A percentile compares a stretch with the other conserved stretches of the same genome.
Conservation (phyloP, 2,797 vertebrate species). For the Delichon dasypus region DNA sequence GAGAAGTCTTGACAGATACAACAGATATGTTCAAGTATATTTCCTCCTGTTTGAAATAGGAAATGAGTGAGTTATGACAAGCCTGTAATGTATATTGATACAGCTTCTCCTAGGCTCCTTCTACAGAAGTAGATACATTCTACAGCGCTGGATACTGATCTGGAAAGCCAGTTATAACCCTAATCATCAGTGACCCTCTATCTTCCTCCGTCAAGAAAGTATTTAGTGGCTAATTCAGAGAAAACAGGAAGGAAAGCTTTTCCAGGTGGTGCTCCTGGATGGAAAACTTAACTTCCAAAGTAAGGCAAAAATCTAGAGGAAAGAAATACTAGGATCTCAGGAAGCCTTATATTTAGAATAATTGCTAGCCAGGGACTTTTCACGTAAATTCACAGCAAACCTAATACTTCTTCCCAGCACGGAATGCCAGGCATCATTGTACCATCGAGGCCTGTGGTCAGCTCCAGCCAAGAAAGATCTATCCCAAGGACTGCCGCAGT, state of each 20-base stretch:
- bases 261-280: not conserved
- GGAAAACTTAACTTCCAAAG: conserved; percentile 10
- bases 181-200: not conserved
- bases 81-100: conserved; percentile 51
- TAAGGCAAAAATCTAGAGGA: not conserved
- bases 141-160: not conserved
- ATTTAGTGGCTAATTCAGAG: conserved; percentile 5
- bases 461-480: not conserved
- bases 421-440: not conserved
- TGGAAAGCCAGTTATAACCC: not conserved
- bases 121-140: conserved; percentile 6
- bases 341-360: conserved; percentile 11
- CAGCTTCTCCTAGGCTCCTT: not conserved
- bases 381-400: not conserved
- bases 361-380: not conserved
- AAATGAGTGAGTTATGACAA: conserved; percentile 67
- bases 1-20: conserved; percentile 76
- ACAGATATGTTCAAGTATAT: conserved; percentile 72
- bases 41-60: conserved; percentile 65
- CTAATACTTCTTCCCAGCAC: not conserved
- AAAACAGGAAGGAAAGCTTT: conserved; percentile 45
- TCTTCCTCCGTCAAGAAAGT: not conserved
- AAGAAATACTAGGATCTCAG: not conserved
- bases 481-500: not conserved
- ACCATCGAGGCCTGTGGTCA: not conserved